Conservation (phyloP, 2,888 invertebrate species). For the Scrobipalpa atriplicella region DNA sequence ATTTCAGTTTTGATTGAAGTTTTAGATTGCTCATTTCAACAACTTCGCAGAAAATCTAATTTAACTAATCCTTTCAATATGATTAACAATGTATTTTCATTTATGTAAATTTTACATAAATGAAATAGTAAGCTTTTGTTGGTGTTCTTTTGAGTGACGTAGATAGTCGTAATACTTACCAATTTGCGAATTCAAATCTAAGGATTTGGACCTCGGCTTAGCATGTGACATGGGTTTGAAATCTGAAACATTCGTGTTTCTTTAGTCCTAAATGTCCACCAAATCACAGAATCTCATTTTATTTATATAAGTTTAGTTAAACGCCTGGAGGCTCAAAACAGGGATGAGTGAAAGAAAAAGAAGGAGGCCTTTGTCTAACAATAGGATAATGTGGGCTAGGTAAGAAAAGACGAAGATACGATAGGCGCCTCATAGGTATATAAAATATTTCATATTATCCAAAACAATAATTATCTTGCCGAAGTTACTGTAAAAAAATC, state of each 20-base stretch:
- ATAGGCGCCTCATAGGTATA: too few species aligned
- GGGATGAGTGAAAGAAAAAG: too few species aligned
- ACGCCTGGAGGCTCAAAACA: too few species aligned
- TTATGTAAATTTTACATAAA: constrained; percentile 22
- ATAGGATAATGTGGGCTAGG: too few species aligned
- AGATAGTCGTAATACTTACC: too few species aligned
- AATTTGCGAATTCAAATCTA: constrained; percentile 6
- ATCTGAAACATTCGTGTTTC: neutral
- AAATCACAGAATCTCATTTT: neutral
- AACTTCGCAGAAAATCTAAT: constrained; percentile 1
- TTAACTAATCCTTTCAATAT: neutral
- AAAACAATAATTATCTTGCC: too few species aligned
- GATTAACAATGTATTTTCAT: constrained; percentile 10
- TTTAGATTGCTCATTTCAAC: neutral
- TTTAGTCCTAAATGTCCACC: neutral
- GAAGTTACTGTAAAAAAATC: too few species aligned
- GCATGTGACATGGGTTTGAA: constrained; percentile 12
- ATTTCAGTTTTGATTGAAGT: neutral
- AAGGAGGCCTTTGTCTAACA: too few species aligned
- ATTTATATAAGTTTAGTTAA: too few species aligned
- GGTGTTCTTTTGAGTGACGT: neutral
- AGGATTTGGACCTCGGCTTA: neutral
- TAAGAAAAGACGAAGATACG: too few species aligned
- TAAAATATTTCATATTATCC: too few species aligned
- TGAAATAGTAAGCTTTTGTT: constrained; percentile 7